These are phyloP conservation scores for Morinoia aosen DNA, from an alignment of 2,888 invertebrate genomes.

Conservation along the genomic window DNA sequence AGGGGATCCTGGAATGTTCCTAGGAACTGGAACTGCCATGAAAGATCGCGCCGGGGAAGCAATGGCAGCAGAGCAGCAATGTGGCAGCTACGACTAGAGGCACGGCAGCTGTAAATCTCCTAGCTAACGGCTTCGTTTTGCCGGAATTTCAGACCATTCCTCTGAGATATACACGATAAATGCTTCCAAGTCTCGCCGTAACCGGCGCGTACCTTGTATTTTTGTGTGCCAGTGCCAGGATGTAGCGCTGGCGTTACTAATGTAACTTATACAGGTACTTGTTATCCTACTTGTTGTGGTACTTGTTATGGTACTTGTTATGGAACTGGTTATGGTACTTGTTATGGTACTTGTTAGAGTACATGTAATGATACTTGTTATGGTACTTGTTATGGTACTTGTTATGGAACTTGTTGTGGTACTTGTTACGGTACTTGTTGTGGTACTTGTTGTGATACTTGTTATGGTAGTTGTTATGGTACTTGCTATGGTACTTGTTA, in stretches of 20 bases:
- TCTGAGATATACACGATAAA: background rate
- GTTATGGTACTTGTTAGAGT: too few relatives aligned
- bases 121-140: background rate
- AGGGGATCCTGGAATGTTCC: conserved; percentile 17
- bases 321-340: too few relatives aligned
- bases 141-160: background rate
- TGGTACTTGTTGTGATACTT: background rate
- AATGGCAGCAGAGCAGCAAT: background rate
- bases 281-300: background rate
- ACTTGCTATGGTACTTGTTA: background rate
- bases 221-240: background rate
- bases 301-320: background rate
- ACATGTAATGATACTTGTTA: too few relatives aligned
- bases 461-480: background rate
- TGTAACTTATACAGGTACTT: background rate
- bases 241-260: background rate
- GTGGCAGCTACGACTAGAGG: background rate
- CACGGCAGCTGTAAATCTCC: background rate
- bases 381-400: too few relatives aligned
- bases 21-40: conserved; percentile 10
- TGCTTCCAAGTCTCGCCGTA: background rate
- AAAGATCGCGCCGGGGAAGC: background rate
- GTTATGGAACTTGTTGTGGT: background rate
- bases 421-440: too few relatives aligned
- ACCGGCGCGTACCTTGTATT: background rate